Conservation (phyloP, 2,888 invertebrate species). For the Hedychridium roseum region DNA sequence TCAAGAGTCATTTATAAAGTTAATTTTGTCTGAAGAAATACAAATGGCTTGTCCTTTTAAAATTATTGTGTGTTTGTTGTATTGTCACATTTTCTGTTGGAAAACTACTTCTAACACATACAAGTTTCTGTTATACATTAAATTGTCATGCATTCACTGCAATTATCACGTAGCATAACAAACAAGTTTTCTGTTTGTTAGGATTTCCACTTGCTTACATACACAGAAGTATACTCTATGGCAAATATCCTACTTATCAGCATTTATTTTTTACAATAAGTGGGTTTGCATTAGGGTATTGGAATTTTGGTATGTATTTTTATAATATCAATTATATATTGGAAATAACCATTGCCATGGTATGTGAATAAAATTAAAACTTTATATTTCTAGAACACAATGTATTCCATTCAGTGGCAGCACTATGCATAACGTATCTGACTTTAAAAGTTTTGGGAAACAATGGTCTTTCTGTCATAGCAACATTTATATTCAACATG, state of each 20-base stretch:
- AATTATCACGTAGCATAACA: constrained; percentile 4
- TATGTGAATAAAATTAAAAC: not conserved
- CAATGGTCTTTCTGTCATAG: constrained; percentile 70
- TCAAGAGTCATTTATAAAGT: not conserved
- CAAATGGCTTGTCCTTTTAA: not conserved
- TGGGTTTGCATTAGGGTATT: constrained; percentile 80
- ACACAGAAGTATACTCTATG: constrained; percentile 70
- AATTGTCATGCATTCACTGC: not conserved
- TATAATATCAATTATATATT: not conserved
- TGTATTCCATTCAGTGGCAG: constrained; percentile 78
- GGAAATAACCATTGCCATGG: not conserved
- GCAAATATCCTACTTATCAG: constrained; percentile 68
- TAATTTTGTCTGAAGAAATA: not conserved
- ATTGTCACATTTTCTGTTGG: not conserved
- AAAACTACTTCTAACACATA: not conserved
- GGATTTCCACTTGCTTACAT: constrained; percentile 78
- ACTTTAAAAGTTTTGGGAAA: constrained; percentile 73
- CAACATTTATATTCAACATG: constrained; percentile 86
- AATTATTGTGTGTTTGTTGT: not conserved
- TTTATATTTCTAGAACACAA: constrained; percentile 66
- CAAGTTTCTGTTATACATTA: not conserved
- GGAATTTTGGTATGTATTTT: constrained; percentile 79
- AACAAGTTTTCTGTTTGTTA: constrained; percentile 60
- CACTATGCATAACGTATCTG: constrained; percentile 76
- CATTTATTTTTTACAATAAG: constrained; percentile 78